These are phyloP conservation scores for Apaloderma vittatum DNA, from an alignment of 2,113 vertebrate species.

Conservation along the genomic window DNA sequence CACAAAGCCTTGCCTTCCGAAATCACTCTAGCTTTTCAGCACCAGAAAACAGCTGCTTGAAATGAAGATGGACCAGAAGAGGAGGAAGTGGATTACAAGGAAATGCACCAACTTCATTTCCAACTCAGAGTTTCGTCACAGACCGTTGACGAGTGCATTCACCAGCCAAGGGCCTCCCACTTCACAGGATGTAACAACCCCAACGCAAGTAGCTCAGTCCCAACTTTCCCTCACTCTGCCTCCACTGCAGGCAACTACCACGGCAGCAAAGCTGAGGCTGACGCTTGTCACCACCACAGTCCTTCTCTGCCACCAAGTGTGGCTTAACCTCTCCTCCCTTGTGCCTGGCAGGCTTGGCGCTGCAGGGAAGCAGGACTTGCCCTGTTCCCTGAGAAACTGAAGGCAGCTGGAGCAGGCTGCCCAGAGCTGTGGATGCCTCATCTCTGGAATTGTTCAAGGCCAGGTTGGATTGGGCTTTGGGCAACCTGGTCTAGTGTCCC, in stretches of 20 bases:
- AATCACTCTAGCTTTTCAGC: not conserved
- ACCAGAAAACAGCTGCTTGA: not conserved
- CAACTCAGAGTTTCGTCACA: fast-evolving
- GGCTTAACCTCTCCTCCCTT: not conserved
- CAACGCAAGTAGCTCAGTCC: fast-evolving
- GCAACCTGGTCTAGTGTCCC: too few species aligned
- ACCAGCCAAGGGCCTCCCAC: not conserved
- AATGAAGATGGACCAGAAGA: not conserved
- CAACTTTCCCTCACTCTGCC: not conserved
- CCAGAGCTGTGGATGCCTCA: too few species aligned
- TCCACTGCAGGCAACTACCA: not conserved
- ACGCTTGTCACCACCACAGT: fast-evolving
- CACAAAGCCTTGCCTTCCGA: not conserved
- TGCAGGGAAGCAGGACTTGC: too few species aligned
- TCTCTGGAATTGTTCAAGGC: too few species aligned
- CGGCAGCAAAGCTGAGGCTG: not conserved
- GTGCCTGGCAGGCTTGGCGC: not conserved
- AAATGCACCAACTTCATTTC: fast-evolving
- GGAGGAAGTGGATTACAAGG: fast-evolving
- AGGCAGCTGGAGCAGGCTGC: not conserved
- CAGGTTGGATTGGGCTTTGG: too few species aligned
- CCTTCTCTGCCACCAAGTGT: not conserved
- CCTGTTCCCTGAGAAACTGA: not conserved
- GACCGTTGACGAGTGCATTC: not conserved
- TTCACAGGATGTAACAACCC: fast-evolving